phyloP scores from a whole-genome alignment of 2,113 vertebrate species.

The Danio rerio region GRCz12tu NC_133176.1:8612501-8613000 shows the following conservation, averaged over 20 bases:
- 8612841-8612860: slow-evolving; percentile 18
- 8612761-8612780: background rate
- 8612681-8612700: background rate
- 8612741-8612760: background rate
- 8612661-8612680: background rate
- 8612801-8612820: background rate
- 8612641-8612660: background rate
- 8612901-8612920: slow-evolving; percentile 43
- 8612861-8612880: slow-evolving; percentile 43
- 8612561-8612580: background rate
- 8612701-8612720: background rate
- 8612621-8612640: background rate
- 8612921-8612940: slow-evolving; percentile 33
- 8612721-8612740: background rate
- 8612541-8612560: background rate
- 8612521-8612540: no score
- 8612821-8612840: slow-evolving; percentile 7
- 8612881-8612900: slow-evolving; percentile 43
- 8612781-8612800: background rate
- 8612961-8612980: slow-evolving; percentile 19
- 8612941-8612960: slow-evolving; percentile 32
- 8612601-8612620: background rate
- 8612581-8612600: background rate
- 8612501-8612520: no score
- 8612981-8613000: slow-evolving; percentile 35